Percentiles rank a stretch among this genome's conserved stretches.
Evolutionary conservation across 2,113 vertebrate genomes (phyloP).

Genomic region (Thryonomys swinderianus): DNA sequence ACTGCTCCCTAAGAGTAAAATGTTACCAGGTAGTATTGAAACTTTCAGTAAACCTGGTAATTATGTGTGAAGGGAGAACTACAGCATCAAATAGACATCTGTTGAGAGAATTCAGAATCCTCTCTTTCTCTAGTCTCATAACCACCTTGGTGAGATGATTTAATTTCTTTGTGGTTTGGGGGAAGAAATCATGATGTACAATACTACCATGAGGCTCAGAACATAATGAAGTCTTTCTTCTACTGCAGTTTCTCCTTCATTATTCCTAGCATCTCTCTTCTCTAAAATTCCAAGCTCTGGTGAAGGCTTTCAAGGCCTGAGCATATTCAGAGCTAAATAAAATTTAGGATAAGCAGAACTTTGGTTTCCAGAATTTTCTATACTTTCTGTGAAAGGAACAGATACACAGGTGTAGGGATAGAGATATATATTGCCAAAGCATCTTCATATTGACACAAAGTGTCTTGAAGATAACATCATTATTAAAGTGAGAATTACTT

Average conservation of each 20-base stretch:
- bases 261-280: background rate
- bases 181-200: background rate
- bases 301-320: background rate
- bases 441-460: constrained; percentile 19
- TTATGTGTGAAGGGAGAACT: background rate
- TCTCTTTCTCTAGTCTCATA: background rate
- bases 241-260: background rate
- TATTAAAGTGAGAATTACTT: constrained; percentile 47
- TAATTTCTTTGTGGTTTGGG: background rate
- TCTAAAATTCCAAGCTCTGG: background rate
- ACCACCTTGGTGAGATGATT: background rate
- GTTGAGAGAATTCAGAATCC: background rate
- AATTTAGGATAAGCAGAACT: background rate
- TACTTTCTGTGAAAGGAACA: constrained; percentile 1
- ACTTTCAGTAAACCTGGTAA: background rate
- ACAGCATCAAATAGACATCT: background rate
- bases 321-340: background rate
- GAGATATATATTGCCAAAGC: background rate
- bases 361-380: background rate
- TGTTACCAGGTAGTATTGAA: background rate
- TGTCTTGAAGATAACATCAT: constrained; percentile 5
- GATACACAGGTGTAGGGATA: background rate
- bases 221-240: background rate
- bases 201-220: background rate
- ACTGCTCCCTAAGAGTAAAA: background rate